Evolutionary conservation across 1,140 invertebrate species (phyloP).

Genomic region (Trichomalopsis sarcophagae): DNA sequence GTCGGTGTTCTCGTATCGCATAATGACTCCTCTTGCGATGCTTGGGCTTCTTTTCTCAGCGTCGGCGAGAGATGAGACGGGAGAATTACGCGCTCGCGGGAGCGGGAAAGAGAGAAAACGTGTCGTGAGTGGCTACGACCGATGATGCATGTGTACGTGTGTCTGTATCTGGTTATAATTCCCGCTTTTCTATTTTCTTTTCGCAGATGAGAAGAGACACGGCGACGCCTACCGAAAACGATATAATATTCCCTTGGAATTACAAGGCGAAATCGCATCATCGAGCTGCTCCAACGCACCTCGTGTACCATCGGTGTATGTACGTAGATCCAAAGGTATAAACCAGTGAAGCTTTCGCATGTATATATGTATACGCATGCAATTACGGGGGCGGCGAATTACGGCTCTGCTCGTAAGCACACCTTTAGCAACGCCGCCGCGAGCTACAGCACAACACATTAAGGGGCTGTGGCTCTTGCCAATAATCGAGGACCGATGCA

Average conservation of each 20-base stretch:
- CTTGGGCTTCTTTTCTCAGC: not conserved
- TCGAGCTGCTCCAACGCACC: not conserved
- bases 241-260: too few species aligned
- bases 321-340: not conserved
- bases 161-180: too few species aligned
- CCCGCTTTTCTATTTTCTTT: too few species aligned
- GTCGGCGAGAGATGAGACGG: not conserved
- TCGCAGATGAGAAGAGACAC: too few species aligned
- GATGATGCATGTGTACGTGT: not conserved
- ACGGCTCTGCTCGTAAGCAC: slow-evolving; percentile 20
- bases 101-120: slow-evolving; percentile 13
- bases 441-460: slow-evolving; percentile 15
- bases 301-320: not conserved
- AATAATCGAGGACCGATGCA: slow-evolving; percentile 60
- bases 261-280: too few species aligned
- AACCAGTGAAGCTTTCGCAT: not conserved
- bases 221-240: too few species aligned
- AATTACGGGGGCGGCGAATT: slow-evolving; percentile 18
- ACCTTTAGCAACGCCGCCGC: slow-evolving; percentile 19
- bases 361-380: not conserved
- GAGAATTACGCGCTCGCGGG: not conserved
- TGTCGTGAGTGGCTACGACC: not conserved
- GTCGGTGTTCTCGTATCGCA: slow-evolving; percentile 32
- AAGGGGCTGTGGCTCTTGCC: slow-evolving; percentile 5
- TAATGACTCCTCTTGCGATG: slow-evolving; percentile 30